Evolutionary conservation across 1,140 invertebrate genomes (phyloP).

Genomic region (Ylistrum balloti): DNA sequence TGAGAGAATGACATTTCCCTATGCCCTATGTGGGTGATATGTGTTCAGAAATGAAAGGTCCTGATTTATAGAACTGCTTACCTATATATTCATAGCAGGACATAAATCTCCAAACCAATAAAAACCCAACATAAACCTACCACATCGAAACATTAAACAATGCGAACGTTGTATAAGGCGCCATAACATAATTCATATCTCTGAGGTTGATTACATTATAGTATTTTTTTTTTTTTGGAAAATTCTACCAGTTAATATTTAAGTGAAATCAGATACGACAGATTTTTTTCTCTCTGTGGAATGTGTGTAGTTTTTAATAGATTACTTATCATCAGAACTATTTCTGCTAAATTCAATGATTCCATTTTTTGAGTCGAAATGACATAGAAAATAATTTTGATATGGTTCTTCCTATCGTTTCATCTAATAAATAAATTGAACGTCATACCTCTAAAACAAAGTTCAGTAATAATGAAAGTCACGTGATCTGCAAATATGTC

Average conservation of each 20-base stretch:
- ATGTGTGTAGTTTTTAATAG: too few relatives aligned
- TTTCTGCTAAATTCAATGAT: too few relatives aligned
- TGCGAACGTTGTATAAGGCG: neutral
- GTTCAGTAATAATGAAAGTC: too few relatives aligned
- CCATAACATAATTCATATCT: neutral
- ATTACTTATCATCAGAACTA: too few relatives aligned
- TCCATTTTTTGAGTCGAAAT: too few relatives aligned
- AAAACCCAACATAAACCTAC: neutral
- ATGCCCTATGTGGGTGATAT: conserved; percentile 24
- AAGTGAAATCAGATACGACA: neutral
- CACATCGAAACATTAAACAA: conserved; percentile 39
- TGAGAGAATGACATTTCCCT: neutral
- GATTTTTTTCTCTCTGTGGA: neutral
- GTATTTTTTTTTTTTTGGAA: neutral
- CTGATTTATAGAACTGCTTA: conserved; percentile 30
- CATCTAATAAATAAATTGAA: too few relatives aligned
- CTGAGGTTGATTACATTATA: neutral
- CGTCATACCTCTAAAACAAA: too few relatives aligned
- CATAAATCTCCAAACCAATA: conserved; percentile 27
- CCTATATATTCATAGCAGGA: neutral
- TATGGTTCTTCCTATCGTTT: too few relatives aligned
- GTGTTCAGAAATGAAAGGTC: conserved; percentile 25
- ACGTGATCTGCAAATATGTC: too few relatives aligned
- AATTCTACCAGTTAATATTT: neutral
- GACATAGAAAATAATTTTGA: too few relatives aligned